A percentile compares a stretch with the other conserved stretches of the same genome.
These are phyloP conservation scores for Myotis planiceps DNA, from an alignment of 2,797 vertebrate species.

Conservation along the genomic window DNA sequence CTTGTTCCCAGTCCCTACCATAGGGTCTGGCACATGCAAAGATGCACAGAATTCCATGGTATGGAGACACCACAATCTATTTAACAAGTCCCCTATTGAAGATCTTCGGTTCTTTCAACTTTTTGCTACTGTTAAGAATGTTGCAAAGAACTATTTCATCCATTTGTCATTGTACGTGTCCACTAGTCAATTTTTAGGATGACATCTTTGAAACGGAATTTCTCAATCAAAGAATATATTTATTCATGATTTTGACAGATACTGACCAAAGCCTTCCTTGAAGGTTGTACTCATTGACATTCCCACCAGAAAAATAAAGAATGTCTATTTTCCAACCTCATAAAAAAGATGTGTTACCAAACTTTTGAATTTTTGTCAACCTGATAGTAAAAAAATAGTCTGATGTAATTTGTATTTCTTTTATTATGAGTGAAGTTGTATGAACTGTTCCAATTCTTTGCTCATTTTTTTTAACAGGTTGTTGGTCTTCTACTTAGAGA, in stretches of 20 bases:
- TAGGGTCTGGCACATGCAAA: neutral
- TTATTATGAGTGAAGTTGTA: neutral
- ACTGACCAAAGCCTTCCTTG: neutral
- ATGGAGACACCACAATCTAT: neutral
- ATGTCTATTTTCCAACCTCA: neutral
- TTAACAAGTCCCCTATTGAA: neutral
- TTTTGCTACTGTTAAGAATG: conserved; percentile 22
- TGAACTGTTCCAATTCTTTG: conserved; percentile 12
- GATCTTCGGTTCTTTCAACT: neutral
- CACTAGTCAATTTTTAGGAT: neutral
- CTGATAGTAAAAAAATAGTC: neutral
- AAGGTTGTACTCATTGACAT: neutral
- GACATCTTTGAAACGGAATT: conserved; percentile 14
- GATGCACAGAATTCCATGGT: neutral
- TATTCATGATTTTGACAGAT: neutral
- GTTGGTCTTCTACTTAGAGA: conserved; percentile 11
- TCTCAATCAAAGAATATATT: neutral
- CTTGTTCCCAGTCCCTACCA: neutral
- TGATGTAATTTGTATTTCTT: neutral
- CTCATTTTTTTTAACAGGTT: neutral
- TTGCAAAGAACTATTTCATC: neutral
- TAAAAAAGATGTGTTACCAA: neutral
- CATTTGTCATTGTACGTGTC: neutral
- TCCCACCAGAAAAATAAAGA: neutral
- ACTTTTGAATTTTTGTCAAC: conserved; percentile 26